Evolutionary conservation across 2,113 vertebrate genomes (phyloP).

Genomic region (Erythrolamprus reginae): DNA sequence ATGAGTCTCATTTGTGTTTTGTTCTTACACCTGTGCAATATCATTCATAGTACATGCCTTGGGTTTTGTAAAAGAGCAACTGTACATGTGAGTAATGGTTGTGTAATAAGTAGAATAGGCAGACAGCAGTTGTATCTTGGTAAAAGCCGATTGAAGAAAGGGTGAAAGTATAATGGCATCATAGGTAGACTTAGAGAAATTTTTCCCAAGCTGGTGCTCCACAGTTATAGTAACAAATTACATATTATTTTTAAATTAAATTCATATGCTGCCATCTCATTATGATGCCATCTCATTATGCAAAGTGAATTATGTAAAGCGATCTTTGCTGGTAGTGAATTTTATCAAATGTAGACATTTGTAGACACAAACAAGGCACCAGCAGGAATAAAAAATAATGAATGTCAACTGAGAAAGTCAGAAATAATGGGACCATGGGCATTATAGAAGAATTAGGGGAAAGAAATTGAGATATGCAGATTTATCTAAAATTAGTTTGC

Average conservation of each 20-base stretch:
- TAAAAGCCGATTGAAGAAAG: neutral
- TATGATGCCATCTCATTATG: neutral
- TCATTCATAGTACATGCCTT: neutral
- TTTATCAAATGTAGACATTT: neutral
- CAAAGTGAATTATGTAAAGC: neutral
- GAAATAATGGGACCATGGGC: neutral
- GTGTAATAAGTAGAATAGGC: neutral
- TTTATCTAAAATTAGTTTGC: neutral
- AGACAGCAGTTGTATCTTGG: neutral
- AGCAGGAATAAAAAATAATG: neutral
- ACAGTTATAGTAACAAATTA: neutral
- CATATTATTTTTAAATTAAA: neutral
- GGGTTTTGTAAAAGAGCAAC: neutral
- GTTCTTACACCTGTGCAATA: neutral
- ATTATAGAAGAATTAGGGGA: neutral
- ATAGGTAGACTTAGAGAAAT: neutral
- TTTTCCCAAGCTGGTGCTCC: neutral
- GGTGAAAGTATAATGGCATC: neutral
- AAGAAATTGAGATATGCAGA: neutral
- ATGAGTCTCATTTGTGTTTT: neutral
- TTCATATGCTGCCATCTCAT: neutral
- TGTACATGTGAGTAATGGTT: neutral
- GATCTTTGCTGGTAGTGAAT: neutral
- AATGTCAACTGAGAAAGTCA: neutral
- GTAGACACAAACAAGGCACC: neutral